Percentiles rank a stretch among this genome's conserved stretches.
These are phyloP conservation scores for Cyphomyrus discorhynchus DNA, from an alignment of 2,113 vertebrate species.

Conservation along the genomic window DNA sequence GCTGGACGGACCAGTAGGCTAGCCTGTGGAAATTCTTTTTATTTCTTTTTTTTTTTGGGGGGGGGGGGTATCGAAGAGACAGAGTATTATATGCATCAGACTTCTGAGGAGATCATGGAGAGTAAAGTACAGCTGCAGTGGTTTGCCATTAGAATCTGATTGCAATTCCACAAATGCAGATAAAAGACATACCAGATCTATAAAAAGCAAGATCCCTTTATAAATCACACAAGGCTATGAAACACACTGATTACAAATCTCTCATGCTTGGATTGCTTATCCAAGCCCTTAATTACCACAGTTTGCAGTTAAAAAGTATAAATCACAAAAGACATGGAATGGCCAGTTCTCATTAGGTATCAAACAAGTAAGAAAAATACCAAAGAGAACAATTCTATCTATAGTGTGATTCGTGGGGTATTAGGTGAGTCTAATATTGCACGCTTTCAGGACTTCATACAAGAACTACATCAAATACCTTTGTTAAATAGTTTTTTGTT, in stretches of 20 bases:
- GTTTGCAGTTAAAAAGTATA: constrained; percentile 13
- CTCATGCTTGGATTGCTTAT: constrained; percentile 21
- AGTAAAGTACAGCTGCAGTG: constrained; percentile 23
- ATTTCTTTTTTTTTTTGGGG: background rate
- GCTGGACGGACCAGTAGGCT: background rate
- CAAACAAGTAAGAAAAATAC: background rate
- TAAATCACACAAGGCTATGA: constrained; percentile 24
- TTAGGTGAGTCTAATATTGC: background rate
- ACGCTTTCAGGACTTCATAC: too few species aligned
- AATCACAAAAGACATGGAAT: constrained; percentile 12
- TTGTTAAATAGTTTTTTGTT: background rate
- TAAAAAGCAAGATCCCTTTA: constrained; percentile 28
- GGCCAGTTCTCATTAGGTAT: background rate
- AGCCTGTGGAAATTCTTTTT: constrained; percentile 8
- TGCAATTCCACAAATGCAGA: constrained; percentile 29
- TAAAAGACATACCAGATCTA: constrained; percentile 32
- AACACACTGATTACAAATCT: constrained; percentile 32
- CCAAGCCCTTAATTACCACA: background rate
- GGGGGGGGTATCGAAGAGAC: constrained; percentile 17
- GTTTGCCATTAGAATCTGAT: constrained; percentile 26
- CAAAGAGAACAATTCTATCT: background rate
- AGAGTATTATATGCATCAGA: constrained; percentile 25
- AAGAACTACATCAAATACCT: background rate
- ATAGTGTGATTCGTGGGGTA: background rate
- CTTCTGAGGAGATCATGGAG: constrained; percentile 38